Base-by-base conservation (phyloP, 2,797 vertebrate species). In the Hafferia zeledoni region DNA sequence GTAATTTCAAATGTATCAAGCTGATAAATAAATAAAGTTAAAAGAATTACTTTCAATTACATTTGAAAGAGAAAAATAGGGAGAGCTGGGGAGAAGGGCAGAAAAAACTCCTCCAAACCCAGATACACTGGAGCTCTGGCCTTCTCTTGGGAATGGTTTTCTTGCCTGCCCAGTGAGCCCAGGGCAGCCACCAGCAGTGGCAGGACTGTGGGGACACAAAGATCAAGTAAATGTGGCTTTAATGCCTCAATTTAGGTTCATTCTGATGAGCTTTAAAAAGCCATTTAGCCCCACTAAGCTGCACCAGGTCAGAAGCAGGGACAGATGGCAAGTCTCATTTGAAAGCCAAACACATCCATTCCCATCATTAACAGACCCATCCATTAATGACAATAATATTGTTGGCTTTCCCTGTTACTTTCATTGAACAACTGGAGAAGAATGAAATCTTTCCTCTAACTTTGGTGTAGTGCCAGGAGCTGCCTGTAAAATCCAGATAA, bases 401-500 rank as follows among this genome's bases (percentile, higher is more conserved):
- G 85, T 95, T 46, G 82, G 81, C 89, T 91, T 53, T 59, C 69
- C 94, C 67, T n/a, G 67, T 41, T 89, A 89, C 76, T 79, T 92
- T 72, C 64, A 27, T 90, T 90, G 79, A 83, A 96, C 90, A 84
- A 94, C 43, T 25, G 77, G 70, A 93, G 76, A 88, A 84, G 70
- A 91, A 83, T 94, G 49, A 93, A 95, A 95, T 69, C 57, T 90
- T 90, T 82, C 71, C 74, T 90, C 80, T 2, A 9, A 47, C 74
- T 69, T 39, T 90, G 96, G 95, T 87, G 65, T 33, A n/a, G 64
- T 89, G 97, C 97, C 96, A 96, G 83, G 74, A 91, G 71, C 94
- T 89, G 94, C 83, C 97, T 98, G 97, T 93, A 93, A 96, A 89
- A 95, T 94, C 74, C 92, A 77, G 96, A 98, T 98, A 98, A 97